Evolutionary conservation across 2,113 vertebrate genomes (phyloP).

Genomic region (Pycnonotus jocosus): DNA sequence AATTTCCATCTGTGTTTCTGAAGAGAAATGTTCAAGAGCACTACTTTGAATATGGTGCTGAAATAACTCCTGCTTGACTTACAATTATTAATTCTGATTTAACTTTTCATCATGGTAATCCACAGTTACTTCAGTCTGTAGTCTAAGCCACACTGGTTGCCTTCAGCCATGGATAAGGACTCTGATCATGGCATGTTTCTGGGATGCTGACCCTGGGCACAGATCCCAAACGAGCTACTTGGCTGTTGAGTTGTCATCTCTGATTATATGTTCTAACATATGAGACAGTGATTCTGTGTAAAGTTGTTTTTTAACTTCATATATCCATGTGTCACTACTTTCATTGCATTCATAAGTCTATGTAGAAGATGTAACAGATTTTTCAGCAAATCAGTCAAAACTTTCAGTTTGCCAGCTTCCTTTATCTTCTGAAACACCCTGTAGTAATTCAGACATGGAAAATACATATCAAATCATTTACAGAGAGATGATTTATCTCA

Average conservation of each 20-base stretch:
- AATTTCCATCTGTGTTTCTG: neutral
- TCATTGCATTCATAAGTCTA: neutral
- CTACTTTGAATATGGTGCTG: neutral
- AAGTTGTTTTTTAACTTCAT: neutral
- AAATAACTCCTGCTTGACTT: neutral
- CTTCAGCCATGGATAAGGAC: neutral
- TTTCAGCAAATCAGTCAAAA: neutral
- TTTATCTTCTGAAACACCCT: neutral
- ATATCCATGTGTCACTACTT: neutral
- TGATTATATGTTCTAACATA: neutral
- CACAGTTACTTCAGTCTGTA: neutral
- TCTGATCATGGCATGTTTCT: neutral
- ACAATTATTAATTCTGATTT: neutral
- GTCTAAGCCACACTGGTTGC: neutral
- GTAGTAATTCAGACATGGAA: neutral
- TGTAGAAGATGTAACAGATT: neutral
- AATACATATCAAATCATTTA: neutral
- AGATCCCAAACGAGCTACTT: neutral
- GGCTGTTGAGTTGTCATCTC: neutral
- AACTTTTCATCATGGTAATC: neutral
- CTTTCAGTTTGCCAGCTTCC: neutral
- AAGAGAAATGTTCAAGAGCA: neutral
- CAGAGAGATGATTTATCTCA: neutral
- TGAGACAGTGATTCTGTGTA: neutral
- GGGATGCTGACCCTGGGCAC: fast-evolving